phyloP scores from a whole-genome alignment of 2,888 invertebrate genomes.

The Saturnia japonica region DNA sequence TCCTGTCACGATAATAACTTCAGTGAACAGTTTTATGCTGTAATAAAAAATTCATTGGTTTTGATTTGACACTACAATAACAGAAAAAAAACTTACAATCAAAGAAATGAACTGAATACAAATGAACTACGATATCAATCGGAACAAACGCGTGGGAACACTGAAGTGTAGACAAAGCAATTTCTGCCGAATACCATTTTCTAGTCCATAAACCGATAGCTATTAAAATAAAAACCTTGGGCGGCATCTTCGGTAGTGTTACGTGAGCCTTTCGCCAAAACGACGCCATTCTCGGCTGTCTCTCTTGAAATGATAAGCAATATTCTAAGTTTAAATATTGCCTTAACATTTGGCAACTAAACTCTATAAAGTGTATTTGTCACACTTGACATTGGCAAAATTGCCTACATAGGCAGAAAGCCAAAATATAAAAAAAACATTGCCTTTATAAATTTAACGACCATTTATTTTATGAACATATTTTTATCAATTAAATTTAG shows the following conservation, averaged over 20 bases:
- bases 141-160: constrained; percentile 35
- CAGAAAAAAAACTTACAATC: constrained; percentile 23
- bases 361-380: too few species aligned
- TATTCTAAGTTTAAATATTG: neutral
- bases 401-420: too few species aligned
- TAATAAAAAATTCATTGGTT: constrained; percentile 9
- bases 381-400: too few species aligned
- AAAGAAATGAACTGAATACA: constrained; percentile 30
- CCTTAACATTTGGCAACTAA: too few species aligned
- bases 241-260: constrained; percentile 23
- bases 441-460: neutral
- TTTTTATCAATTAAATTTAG: neutral
- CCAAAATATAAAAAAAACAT: too few species aligned
- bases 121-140: constrained; percentile 36
- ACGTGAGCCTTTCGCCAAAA: constrained; percentile 27
- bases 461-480: neutral
- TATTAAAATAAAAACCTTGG: constrained; percentile 29
- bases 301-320: neutral
- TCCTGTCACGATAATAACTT: neutral
- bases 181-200: constrained; percentile 34
- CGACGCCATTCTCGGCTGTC: constrained; percentile 22
- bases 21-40: constrained; percentile 14
- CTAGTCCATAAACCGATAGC: constrained; percentile 27
- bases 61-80: constrained; percentile 9
- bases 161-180: constrained; percentile 14